Conservation (phyloP, 2,797 vertebrate species). For the Tachyglossus aculeatus region DNA sequence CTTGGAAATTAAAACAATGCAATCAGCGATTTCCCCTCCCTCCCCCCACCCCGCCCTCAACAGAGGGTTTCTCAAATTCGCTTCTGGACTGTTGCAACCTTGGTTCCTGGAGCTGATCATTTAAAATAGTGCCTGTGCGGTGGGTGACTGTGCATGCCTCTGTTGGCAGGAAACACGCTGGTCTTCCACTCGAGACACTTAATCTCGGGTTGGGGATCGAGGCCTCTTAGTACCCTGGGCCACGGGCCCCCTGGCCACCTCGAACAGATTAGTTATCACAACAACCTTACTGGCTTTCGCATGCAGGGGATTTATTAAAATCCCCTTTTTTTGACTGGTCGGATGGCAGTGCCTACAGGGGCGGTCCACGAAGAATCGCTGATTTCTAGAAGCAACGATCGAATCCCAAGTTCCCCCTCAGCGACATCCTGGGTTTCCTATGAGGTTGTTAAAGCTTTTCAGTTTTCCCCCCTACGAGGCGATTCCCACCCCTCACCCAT, state of each 20-base stretch:
- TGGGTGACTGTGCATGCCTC: no score
- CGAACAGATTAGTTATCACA: background rate
- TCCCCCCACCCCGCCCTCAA: no score
- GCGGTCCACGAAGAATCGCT: no score
- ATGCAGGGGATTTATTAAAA: background rate
- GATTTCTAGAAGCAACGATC: no score
- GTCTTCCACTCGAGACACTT: background rate
- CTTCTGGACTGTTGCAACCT: constrained; percentile 27
- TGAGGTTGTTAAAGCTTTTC: no score
- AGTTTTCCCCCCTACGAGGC: no score
- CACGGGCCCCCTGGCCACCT: background rate
- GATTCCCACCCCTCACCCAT: background rate
- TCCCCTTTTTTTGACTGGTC: background rate
- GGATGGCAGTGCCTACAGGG: no score
- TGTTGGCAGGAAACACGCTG: no score
- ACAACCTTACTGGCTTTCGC: background rate
- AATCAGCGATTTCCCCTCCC: background rate
- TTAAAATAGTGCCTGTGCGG: constrained; percentile 36
- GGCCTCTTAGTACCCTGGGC: background rate
- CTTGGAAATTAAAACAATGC: constrained; percentile 18
- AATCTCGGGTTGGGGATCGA: background rate
- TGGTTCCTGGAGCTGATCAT: constrained; percentile 39
- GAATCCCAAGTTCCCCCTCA: no score
- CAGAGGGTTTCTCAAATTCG: background rate
- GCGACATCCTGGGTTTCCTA: no score